Evolutionary conservation across 2,113 vertebrate genomes (phyloP).

Genomic region (Sturnus vulgaris): DNA sequence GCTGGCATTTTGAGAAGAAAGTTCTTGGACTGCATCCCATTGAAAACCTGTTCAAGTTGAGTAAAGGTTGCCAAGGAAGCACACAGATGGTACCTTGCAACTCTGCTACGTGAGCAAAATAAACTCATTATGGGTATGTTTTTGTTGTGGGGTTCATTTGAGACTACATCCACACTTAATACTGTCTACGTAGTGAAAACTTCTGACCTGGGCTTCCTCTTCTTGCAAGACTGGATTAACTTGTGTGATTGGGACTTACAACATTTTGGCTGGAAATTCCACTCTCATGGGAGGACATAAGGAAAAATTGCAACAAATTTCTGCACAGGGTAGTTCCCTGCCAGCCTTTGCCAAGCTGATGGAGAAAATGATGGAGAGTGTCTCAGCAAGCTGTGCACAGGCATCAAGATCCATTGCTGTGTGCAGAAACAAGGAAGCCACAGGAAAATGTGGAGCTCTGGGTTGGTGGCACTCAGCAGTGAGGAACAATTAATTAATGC

Average conservation of each 20-base stretch:
- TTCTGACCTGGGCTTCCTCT: neutral
- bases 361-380: neutral
- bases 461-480: neutral
- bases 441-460: neutral
- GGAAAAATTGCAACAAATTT: neutral
- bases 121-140: neutral
- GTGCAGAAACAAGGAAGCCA: neutral
- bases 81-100: neutral
- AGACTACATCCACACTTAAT: neutral
- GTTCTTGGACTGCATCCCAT: neutral
- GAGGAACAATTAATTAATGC: neutral
- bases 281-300: neutral
- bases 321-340: neutral
- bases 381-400: neutral
- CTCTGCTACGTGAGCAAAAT: neutral
- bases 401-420: neutral
- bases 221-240: conserved; percentile 34
- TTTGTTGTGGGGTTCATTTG: conserved; percentile 1
- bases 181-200: neutral
- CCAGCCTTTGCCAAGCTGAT: neutral
- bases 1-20: neutral
- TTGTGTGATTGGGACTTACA: neutral
- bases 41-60: neutral
- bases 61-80: neutral
- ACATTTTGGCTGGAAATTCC: neutral